Evolutionary conservation across 2,888 invertebrate genomes (phyloP).

Genomic region (Sinelater perroti): DNA sequence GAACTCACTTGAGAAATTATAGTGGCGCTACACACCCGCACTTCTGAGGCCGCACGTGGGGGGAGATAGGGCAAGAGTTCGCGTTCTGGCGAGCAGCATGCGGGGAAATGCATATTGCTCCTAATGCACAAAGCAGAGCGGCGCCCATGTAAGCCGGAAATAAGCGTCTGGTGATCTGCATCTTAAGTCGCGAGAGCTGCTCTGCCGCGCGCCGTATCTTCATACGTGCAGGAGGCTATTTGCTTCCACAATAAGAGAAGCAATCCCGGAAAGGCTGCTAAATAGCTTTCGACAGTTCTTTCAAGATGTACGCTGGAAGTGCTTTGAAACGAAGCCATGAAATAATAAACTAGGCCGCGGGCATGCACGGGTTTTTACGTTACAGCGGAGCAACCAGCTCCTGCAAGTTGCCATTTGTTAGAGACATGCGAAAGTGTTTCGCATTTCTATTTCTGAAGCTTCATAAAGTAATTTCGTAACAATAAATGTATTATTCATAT

Average conservation of each 20-base stretch:
- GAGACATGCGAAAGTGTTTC: too few species aligned
- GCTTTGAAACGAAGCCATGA: constrained; percentile 15
- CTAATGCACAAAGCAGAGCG: not conserved
- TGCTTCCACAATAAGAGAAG: constrained; percentile 9
- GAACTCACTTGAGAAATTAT: too few species aligned
- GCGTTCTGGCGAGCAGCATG: too few species aligned
- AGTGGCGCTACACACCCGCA: too few species aligned
- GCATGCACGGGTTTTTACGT: too few species aligned
- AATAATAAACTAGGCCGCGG: constrained; percentile 14
- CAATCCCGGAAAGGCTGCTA: constrained; percentile 10
- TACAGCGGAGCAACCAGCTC: too few species aligned
- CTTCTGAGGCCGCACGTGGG: too few species aligned
- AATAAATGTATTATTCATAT: too few species aligned
- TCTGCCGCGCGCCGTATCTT: constrained; percentile 2
- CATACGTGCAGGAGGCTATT: constrained; percentile 14
- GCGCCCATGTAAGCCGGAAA: not conserved
- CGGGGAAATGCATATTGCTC: constrained; percentile 1
- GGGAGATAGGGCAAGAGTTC: too few species aligned
- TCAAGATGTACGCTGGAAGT: not conserved
- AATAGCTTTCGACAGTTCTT: constrained; percentile 14
- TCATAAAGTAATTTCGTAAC: too few species aligned
- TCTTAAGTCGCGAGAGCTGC: constrained; percentile 8
- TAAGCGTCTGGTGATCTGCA: constrained; percentile 14
- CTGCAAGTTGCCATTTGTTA: too few species aligned
- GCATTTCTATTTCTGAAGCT: too few species aligned